phyloP scores from a whole-genome alignment of 2,888 invertebrate genomes.

The Mimachlamys varia region DNA sequence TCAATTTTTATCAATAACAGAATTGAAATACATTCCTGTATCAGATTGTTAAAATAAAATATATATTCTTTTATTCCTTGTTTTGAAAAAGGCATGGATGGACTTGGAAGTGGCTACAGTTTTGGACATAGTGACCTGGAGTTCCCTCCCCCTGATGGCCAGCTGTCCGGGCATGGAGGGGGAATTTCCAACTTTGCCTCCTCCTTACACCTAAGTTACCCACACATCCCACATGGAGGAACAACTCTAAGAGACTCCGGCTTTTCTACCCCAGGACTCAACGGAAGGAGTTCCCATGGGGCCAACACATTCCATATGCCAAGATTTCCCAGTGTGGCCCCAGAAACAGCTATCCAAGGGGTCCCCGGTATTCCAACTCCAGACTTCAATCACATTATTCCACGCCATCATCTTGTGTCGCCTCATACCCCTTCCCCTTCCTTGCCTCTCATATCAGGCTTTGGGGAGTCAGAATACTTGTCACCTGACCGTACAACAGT shows the following conservation, averaged over 20 bases:
- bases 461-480: background rate
- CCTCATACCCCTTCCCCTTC: background rate
- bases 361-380: background rate
- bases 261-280: background rate
- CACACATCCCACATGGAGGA: background rate
- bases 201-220: background rate
- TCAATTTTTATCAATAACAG: too few relatives aligned
- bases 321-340: background rate
- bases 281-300: background rate
- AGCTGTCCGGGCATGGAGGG: constrained; percentile 25
- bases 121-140: constrained; percentile 1
- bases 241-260: background rate
- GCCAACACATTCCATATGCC: background rate
- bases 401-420: background rate
- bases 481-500: background rate
- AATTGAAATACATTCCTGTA: too few relatives aligned
- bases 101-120: constrained; percentile 28
- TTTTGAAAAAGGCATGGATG: constrained; percentile 1
- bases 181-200: background rate
- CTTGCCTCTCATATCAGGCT: background rate
- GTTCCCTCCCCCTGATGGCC: constrained; percentile 27
- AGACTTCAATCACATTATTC: background rate
- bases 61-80: background rate
- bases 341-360: background rate
- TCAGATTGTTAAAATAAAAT: too few relatives aligned